Evolutionary conservation across 1,140 invertebrate species (phyloP).

Genomic region (Drosophila takahashii): DNA sequence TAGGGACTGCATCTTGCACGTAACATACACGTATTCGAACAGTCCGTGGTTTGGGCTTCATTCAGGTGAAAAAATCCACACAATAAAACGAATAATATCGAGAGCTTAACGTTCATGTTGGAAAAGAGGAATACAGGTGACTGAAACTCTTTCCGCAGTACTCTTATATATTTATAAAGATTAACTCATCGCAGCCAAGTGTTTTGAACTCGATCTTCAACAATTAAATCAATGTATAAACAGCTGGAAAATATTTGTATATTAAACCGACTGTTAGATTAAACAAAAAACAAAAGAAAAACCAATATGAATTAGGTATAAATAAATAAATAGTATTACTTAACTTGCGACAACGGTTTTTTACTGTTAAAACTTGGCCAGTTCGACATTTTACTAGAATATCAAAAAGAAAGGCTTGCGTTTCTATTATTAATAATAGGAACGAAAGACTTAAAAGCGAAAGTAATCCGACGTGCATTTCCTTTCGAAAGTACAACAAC

Average conservation of each 20-base stretch:
- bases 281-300: constrained; percentile 9
- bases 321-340: constrained; percentile 12
- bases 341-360: constrained; percentile 10
- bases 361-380: neutral
- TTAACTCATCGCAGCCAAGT: neutral
- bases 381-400: neutral
- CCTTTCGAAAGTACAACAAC: neutral
- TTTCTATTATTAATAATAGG: too few relatives aligned
- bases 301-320: neutral
- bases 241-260: constrained; percentile 11
- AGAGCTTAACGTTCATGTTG: constrained; percentile 12
- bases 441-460: neutral
- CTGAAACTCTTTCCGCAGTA: constrained; percentile 9
- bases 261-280: constrained; percentile 6
- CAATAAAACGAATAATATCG: constrained; percentile 10
- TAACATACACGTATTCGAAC: constrained; percentile 24
- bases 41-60: constrained; percentile 14
- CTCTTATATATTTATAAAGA: constrained; percentile 8
- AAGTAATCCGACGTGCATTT: neutral
- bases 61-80: constrained; percentile 9
- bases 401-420: neutral
- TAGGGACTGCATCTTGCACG: constrained; percentile 42
- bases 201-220: constrained; percentile 10
- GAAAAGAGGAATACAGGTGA: constrained; percentile 1
- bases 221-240: constrained; percentile 22